Percentiles rank a stretch among this genome's conserved stretches.
phyloP scores from a whole-genome alignment of 1,140 invertebrate genomes.

The Drosophila melanogaster region Release_6_plus_ISO1_MT NC_004354.4:8093501-8094000 shows the following conservation, averaged over 20 bases:
- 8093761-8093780: slow-evolving; percentile 34
- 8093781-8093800: slow-evolving; percentile 31
- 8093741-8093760: slow-evolving; percentile 26
- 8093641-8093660: slow-evolving; percentile 27
- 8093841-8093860: slow-evolving; percentile 32
- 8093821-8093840: slow-evolving; percentile 36
- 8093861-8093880: slow-evolving; percentile 36
- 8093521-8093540: slow-evolving; percentile 1
- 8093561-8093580: slow-evolving; percentile 6
- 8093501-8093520: slow-evolving; percentile 21
- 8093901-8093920: slow-evolving; percentile 70
- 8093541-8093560: slow-evolving; percentile 3
- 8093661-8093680: slow-evolving; percentile 25
- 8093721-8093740: slow-evolving; percentile 41
- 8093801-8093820: slow-evolving; percentile 26
- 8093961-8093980: slow-evolving; percentile 1
- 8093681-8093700: slow-evolving; percentile 12
- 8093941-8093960: slow-evolving; percentile 58
- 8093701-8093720: slow-evolving; percentile 8
- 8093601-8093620: slow-evolving; percentile 56
- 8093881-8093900: slow-evolving; percentile 72
- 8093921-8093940: slow-evolving; percentile 48
- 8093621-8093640: slow-evolving; percentile 45
- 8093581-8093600: slow-evolving; percentile 44
- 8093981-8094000: slow-evolving; percentile 7